Conservation (phyloP, 2,797 vertebrate species). For the Paedocypris micromegethes region DNA sequence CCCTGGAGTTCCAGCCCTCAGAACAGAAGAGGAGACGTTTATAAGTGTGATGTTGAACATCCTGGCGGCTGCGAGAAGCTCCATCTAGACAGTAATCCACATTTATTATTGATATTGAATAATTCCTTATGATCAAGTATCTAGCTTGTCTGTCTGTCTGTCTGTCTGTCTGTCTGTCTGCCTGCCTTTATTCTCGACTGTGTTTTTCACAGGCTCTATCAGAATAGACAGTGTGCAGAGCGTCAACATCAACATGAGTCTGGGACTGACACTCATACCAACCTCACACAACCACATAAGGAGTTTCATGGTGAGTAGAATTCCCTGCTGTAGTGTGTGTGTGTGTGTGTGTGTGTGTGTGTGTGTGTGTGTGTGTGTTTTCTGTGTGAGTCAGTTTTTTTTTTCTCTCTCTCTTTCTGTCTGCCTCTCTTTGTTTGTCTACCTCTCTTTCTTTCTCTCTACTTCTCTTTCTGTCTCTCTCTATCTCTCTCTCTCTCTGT, state of each 20-base stretch:
- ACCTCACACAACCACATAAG: constrained; percentile 46
- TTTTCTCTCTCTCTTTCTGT: no score
- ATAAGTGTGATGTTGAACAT: constrained; percentile 65
- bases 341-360: no score
- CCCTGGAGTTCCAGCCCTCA: constrained; percentile 76
- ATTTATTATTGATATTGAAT: constrained; percentile 22
- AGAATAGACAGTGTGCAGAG: constrained; percentile 72
- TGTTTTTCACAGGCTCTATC: constrained; percentile 59
- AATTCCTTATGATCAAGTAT: neutral
- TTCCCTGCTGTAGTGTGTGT: no score
- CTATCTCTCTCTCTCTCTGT: no score
- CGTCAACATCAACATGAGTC: constrained; percentile 77
- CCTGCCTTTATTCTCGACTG: no score
- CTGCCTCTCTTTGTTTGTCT: no score
- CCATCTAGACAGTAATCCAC: constrained; percentile 67
- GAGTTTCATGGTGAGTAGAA: constrained; percentile 64
- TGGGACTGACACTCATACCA: constrained; percentile 75
- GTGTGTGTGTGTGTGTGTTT: no score
- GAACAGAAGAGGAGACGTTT: constrained; percentile 79
- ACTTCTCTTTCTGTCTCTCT: no score
- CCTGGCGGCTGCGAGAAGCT: constrained; percentile 66
- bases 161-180: neutral
- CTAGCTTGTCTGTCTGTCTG: no score
- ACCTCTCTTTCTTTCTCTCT: no score
- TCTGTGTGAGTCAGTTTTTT: no score